Evolutionary conservation across 2,888 invertebrate species (phyloP).

Genomic region (Seladonia tumulorum): DNA sequence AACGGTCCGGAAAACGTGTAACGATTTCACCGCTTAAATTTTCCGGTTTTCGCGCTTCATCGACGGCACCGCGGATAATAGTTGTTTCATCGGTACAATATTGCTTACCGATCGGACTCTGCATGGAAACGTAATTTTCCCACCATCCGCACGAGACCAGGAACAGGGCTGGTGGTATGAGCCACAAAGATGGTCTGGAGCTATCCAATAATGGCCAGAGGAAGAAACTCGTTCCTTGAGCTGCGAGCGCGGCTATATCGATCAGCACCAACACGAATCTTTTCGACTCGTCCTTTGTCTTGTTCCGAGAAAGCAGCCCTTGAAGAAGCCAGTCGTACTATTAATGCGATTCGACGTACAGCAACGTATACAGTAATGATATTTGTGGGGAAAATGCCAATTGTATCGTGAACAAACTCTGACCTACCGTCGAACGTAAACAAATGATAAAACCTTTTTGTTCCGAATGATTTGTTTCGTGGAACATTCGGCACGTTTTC

Average conservation of each 20-base stretch:
- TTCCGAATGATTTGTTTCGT: too few relatives aligned
- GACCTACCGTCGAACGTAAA: too few relatives aligned
- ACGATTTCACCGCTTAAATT: background rate
- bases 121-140: conserved; percentile 97
- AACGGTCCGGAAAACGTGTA: background rate
- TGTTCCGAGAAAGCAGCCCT: conserved; percentile 92
- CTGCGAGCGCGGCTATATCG: conserved; percentile 93
- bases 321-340: conserved; percentile 71
- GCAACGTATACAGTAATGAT: background rate
- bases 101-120: conserved; percentile 90
- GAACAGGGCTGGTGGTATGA: conserved; percentile 93
- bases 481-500: too few relatives aligned
- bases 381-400: too few relatives aligned
- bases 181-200: conserved; percentile 90
- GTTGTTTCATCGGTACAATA: too few relatives aligned
- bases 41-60: background rate
- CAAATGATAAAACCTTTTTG: too few relatives aligned
- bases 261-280: conserved; percentile 91
- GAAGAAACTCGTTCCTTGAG: conserved; percentile 95
- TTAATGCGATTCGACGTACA: background rate
- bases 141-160: conserved; percentile 98
- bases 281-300: conserved; percentile 89
- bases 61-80: too few relatives aligned
- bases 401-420: too few relatives aligned
- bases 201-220: conserved; percentile 95